phyloP scores from a whole-genome alignment of 1,140 invertebrate species.

The Drosophila melanogaster region Release_6_plus_ISO1_MT NT_037436.4:10537501-10538000 shows the following conservation, averaged over 20 bases:
- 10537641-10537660: constrained; percentile 38
- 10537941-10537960: background rate
- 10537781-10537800: constrained; percentile 5
- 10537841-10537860: constrained; percentile 20
- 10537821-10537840: no score
- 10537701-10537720: constrained; percentile 21
- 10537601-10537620: constrained; percentile 43
- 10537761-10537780: constrained; percentile 35
- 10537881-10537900: background rate
- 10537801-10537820: background rate
- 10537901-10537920: no score
- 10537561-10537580: constrained; percentile 37
- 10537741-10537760: constrained; percentile 18
- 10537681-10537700: constrained; percentile 37
- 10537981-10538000: constrained; percentile 24
- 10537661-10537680: constrained; percentile 66
- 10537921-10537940: background rate
- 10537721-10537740: constrained; percentile 19
- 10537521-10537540: constrained; percentile 42
- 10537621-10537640: constrained; percentile 50
- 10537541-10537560: constrained; percentile 62
- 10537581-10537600: constrained; percentile 64
- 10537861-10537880: background rate
- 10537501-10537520: constrained; percentile 48
- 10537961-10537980: background rate